These are phyloP conservation scores for Tetraodon nigroviridis DNA, from an alignment of 2,113 vertebrate genomes.

Conservation along the genomic window DNA sequence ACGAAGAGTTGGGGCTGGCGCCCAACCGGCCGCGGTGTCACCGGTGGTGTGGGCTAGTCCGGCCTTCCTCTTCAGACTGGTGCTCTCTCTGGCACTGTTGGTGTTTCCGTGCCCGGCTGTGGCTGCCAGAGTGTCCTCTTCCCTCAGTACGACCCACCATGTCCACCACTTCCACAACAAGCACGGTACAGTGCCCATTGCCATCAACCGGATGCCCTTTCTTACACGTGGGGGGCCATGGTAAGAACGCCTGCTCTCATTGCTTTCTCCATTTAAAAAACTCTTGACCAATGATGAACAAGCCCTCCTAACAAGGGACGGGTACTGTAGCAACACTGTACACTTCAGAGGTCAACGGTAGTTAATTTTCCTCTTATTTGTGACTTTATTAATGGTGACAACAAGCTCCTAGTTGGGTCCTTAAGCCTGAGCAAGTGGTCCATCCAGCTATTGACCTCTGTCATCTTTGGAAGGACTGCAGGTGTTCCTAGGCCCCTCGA, in stretches of 20 bases:
- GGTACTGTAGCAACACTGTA: conserved; percentile 4
- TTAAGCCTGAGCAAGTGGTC: conserved; percentile 36
- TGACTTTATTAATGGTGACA: conserved; percentile 32
- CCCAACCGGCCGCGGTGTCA: conserved; percentile 43
- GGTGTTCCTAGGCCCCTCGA: conserved; percentile 19
- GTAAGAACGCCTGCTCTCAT: conserved; percentile 68
- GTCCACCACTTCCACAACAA: conserved; percentile 95
- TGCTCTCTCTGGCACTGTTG: conserved; percentile 73
- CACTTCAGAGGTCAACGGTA: conserved; percentile 18
- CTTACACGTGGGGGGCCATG: conserved; percentile 88
- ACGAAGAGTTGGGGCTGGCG: conserved; percentile 57
- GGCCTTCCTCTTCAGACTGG: conserved; percentile 70
- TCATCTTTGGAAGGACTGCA: conserved; percentile 35
- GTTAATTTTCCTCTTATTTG: conserved; percentile 13
- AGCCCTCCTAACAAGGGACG: background rate
- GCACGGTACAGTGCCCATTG: conserved; percentile 90
- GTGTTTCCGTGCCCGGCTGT: conserved; percentile 73
- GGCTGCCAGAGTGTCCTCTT: conserved; percentile 87
- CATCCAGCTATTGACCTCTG: conserved; percentile 54
- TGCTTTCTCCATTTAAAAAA: background rate
- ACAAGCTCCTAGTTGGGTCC: conserved; percentile 30
- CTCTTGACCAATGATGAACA: background rate
- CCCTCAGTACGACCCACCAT: conserved; percentile 91
- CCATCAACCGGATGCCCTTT: conserved; percentile 94
- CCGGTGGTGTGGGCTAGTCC: conserved; percentile 68